Conservation (phyloP, 2,113 vertebrate species). For the Catharus bicknelli region DNA sequence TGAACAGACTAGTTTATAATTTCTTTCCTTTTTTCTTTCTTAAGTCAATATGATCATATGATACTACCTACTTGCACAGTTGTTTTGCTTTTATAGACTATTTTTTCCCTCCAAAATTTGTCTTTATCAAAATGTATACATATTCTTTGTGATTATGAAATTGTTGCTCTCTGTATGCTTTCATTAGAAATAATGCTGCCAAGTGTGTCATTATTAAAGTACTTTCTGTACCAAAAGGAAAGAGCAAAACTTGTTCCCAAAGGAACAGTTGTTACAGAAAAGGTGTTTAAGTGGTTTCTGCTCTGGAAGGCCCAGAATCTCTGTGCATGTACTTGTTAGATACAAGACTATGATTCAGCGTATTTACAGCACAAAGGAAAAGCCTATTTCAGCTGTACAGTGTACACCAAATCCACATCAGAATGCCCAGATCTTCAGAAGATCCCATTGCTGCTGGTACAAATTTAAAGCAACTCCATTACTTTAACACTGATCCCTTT, state of each 20-base stretch:
- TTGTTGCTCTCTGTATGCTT: background rate
- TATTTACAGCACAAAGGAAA: background rate
- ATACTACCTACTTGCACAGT: background rate
- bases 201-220: background rate
- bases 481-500: background rate
- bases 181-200: background rate
- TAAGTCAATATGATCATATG: background rate
- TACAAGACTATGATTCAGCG: background rate
- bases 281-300: background rate
- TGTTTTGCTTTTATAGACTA: background rate
- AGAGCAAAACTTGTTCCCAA: background rate
- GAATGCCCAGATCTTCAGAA: background rate
- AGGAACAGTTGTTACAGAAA: background rate
- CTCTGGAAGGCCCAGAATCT: background rate
- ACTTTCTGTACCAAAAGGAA: background rate
- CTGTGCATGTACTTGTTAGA: background rate
- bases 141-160: background rate
- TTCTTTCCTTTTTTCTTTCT: background rate
- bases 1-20: background rate
- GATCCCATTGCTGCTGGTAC: background rate
- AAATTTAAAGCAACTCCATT: background rate
- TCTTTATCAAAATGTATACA: background rate
- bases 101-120: background rate
- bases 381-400: background rate
- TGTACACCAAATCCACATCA: background rate